Percentiles rank a stretch among this genome's conserved stretches.
Conservation (phyloP, 2,888 invertebrate genomes). For the Tortricodes alternella region DNA sequence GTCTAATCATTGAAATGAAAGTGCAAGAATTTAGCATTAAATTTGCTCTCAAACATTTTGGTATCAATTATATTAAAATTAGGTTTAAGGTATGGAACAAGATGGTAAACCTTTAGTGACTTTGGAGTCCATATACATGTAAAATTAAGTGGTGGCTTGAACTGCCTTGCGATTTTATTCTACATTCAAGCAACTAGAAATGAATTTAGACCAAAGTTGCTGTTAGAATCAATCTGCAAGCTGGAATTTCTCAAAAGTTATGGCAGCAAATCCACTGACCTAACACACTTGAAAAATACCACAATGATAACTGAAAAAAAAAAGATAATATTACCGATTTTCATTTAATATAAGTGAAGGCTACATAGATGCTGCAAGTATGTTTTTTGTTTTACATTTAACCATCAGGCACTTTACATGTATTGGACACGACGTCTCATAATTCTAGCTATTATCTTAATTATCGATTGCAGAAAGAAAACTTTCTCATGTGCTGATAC, state of each 20-base stretch:
- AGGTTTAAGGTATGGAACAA: constrained; percentile 61
- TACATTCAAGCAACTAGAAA: constrained; percentile 5
- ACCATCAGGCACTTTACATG: too few species aligned
- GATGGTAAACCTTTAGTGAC: constrained; percentile 53
- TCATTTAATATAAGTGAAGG: too few species aligned
- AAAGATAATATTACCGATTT: too few species aligned
- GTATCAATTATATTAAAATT: constrained; percentile 62
- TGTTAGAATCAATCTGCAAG: constrained; percentile 18
- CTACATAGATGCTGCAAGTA: too few species aligned
- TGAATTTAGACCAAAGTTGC: constrained; percentile 19
- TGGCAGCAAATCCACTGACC: constrained; percentile 4
- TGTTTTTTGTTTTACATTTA: too few species aligned
- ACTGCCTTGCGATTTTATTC: constrained; percentile 17
- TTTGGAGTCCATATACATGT: constrained; percentile 50
- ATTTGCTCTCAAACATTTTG: constrained; percentile 70
- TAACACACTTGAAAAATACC: not conserved
- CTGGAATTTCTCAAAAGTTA: constrained; percentile 1
- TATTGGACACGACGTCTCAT: too few species aligned
- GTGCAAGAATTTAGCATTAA: constrained; percentile 71
- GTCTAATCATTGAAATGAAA: constrained; percentile 71
- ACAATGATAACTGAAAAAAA: not conserved
- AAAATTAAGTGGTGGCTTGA: constrained; percentile 53
- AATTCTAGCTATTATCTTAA: too few species aligned
- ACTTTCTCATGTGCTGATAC: too few species aligned
- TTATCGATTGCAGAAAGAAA: too few species aligned